Percentiles rank a stretch among this genome's conserved stretches.
phyloP scores from a whole-genome alignment of 1,140 invertebrate species.

The Asbolus verrucosus region DNA sequence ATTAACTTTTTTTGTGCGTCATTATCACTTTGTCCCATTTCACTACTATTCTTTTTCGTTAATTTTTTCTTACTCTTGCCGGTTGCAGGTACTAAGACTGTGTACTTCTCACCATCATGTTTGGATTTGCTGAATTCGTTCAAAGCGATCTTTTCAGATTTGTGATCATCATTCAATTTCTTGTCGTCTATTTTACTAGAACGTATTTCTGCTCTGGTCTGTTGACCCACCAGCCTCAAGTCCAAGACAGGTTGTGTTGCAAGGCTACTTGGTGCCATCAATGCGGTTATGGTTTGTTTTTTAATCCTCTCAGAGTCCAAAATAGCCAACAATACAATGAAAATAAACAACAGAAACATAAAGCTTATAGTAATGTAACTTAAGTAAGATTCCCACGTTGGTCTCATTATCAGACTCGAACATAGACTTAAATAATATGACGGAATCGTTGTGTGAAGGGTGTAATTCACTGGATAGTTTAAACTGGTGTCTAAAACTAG shows the following conservation, averaged over 20 bases:
- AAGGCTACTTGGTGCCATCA: slow-evolving; percentile 63
- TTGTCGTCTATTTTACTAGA: slow-evolving; percentile 49
- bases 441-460: slow-evolving; percentile 85
- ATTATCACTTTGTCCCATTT: slow-evolving; percentile 44
- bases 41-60: slow-evolving; percentile 51
- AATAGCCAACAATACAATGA: slow-evolving; percentile 77
- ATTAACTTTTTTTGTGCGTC: slow-evolving; percentile 42
- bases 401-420: slow-evolving; percentile 77
- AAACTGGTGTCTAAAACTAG: slow-evolving; percentile 73
- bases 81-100: slow-evolving; percentile 58
- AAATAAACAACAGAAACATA: slow-evolving; percentile 75
- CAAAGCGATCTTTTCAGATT: slow-evolving; percentile 35
- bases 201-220: slow-evolving; percentile 60
- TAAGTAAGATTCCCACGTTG: slow-evolving; percentile 81
- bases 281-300: slow-evolving; percentile 62
- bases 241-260: slow-evolving; percentile 71
- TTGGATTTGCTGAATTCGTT: slow-evolving; percentile 49
- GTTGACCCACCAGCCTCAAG: slow-evolving; percentile 65
- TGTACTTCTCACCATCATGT: slow-evolving; percentile 54
- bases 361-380: slow-evolving; percentile 76
- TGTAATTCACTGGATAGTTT: slow-evolving; percentile 75
- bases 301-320: slow-evolving; percentile 82
- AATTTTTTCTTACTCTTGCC: slow-evolving; percentile 61
- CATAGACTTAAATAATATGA: slow-evolving; percentile 81
- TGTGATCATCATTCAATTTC: slow-evolving; percentile 42